Conservation (phyloP, 2,888 invertebrate species). For the Choreutis nemorana region DNA sequence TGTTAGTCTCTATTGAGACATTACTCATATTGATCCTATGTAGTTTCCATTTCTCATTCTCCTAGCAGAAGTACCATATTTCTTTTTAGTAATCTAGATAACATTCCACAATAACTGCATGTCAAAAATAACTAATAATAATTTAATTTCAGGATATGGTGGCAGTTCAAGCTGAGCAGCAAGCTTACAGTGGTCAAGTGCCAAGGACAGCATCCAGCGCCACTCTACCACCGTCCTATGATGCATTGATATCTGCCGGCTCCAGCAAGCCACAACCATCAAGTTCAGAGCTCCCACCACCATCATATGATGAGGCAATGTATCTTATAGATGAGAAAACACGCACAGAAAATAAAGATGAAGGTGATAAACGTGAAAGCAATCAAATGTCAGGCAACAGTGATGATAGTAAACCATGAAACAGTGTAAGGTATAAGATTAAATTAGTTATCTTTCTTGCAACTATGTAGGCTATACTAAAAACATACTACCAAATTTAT, state of each 20-base stretch:
- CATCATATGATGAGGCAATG: constrained; percentile 72
- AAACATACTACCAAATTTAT: not conserved
- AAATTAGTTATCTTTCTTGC: constrained; percentile 53
- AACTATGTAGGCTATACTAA: too few species aligned
- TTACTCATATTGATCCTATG: too few species aligned
- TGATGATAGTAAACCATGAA: constrained; percentile 45
- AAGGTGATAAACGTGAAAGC: constrained; percentile 47
- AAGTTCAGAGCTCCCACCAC: constrained; percentile 67
- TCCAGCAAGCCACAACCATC: constrained; percentile 50
- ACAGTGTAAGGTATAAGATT: constrained; percentile 26
- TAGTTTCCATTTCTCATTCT: too few species aligned
- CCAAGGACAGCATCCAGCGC: constrained; percentile 66
- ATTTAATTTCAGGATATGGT: constrained; percentile 59
- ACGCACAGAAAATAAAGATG: constrained; percentile 29
- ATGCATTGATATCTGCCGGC: constrained; percentile 57
- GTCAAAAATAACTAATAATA: too few species aligned
- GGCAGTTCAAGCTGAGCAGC: constrained; percentile 62
- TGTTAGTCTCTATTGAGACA: too few species aligned
- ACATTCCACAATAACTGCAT: too few species aligned
- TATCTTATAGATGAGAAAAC: constrained; percentile 57
- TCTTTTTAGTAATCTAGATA: too few species aligned
- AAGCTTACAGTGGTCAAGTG: constrained; percentile 58
- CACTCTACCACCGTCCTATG: constrained; percentile 70
- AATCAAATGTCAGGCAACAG: constrained; percentile 26
- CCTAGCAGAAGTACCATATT: too few species aligned